Base-by-base conservation (phyloP, 2,888 invertebrate species). In the Limulus polyphemus region DNA sequence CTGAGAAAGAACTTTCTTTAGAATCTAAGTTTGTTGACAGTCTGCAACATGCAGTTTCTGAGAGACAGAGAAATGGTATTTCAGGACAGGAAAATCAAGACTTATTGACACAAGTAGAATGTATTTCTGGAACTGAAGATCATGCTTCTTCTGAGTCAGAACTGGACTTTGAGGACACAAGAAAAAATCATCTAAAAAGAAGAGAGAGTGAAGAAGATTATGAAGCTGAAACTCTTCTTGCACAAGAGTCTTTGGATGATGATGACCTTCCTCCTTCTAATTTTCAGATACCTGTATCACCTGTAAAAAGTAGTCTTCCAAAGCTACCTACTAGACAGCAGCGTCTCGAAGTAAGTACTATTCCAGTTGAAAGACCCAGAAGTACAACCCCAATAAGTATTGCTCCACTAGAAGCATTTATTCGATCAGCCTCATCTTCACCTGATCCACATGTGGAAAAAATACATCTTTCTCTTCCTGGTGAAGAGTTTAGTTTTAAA, bases 361-460 rank as follows among this genome's bases (percentile, higher is more conserved):
- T 66, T 14, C 84, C 87, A 0, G 83, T 86, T 58, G 87, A 87
- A 68, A 79, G 90, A 58, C 87, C 89, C 68, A 79, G 88, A 11
- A 83, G 85, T 47, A 83, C 85, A 52, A 84, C 86, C 13, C 85
- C 87, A n/a, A 81, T 85, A 64, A 84, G 83, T 74, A 85, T 84
- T 47, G 83, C 83, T 54, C 80, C 84, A 55, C 76, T 88, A 61
- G 86, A 87, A 72, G 86, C 86, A 69, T 87, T 85, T 72, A 83
- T 84, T 67, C 75, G 76, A 67, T 72, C 74, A 47, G 69, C 72
- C 10, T 32, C 32, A 32, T 32, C 32, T 32, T 65, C 69, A 11
- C 62, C 65, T 9, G 68, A 67, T 47, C 56, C 68, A 11, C 65
- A 64, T 12, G 60, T 80, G 1, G 84, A 84, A 70, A 85, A 85